Evolutionary conservation across 1,140 invertebrate species (phyloP).

Genomic region (Lepidurus apus): DNA sequence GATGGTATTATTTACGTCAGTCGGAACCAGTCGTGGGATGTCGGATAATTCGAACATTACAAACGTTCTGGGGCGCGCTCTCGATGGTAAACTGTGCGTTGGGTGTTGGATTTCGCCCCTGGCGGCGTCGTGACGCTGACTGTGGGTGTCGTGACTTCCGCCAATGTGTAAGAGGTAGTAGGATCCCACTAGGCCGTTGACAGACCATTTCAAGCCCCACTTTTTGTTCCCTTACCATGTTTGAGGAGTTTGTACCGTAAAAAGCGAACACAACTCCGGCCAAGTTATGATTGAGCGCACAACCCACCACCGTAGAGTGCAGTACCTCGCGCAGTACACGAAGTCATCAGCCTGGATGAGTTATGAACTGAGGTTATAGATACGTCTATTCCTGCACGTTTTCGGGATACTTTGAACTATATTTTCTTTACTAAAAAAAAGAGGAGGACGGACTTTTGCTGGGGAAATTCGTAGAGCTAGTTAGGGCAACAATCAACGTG

Average conservation of each 20-base stretch:
- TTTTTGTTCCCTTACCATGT: neutral
- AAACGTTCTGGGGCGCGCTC: neutral
- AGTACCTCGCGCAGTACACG: neutral
- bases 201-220: neutral
- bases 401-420: neutral
- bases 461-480: neutral
- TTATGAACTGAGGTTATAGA: neutral
- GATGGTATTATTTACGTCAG: neutral
- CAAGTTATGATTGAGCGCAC: slow-evolving; percentile 8
- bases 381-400: neutral
- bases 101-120: slow-evolving; percentile 2
- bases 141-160: slow-evolving; percentile 18
- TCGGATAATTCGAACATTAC: neutral
- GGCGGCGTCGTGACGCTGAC: slow-evolving; percentile 11
- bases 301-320: neutral
- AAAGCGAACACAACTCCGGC: slow-evolving; percentile 4
- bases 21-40: no score
- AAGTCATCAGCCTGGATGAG: neutral
- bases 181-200: neutral
- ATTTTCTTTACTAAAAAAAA: neutral
- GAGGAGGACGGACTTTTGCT: neutral
- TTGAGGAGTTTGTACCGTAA: neutral
- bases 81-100: neutral
- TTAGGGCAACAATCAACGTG: neutral
- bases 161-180: neutral